Evolutionary conservation across 2,888 invertebrate genomes (phyloP).

Genomic region (Thera britannica): DNA sequence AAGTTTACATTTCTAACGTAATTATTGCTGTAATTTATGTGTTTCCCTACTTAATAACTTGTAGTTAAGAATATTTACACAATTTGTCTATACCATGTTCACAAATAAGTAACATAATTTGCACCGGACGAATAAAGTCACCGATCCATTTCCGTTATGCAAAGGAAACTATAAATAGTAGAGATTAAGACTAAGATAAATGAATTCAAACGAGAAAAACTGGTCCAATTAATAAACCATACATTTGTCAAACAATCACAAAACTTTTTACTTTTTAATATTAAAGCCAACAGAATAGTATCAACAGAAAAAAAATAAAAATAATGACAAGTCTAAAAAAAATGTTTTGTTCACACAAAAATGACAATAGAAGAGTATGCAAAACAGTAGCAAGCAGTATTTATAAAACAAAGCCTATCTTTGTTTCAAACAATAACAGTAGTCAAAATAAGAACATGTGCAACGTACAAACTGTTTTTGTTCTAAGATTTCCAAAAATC

Average conservation of each 20-base stretch:
- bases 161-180: conserved; percentile 37
- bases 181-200: conserved; percentile 24
- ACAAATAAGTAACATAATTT: conserved; percentile 32
- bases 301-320: neutral
- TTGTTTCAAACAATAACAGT: conserved; percentile 58
- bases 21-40: neutral
- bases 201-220: conserved; percentile 23
- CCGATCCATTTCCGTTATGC: conserved; percentile 34
- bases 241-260: conserved; percentile 11
- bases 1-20: no score
- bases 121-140: conserved; percentile 38
- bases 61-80: neutral
- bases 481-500: conserved; percentile 47
- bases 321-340: neutral
- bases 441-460: conserved; percentile 72
- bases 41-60: conserved; percentile 8
- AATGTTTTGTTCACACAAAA: neutral
- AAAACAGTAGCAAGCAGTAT: conserved; percentile 39
- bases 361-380: neutral
- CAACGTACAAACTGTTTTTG: conserved; percentile 48
- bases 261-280: conserved; percentile 9
- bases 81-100: conserved; percentile 22
- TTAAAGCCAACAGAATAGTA: neutral
- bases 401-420: conserved; percentile 50
- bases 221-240: conserved; percentile 26